Evolutionary conservation across 1,140 invertebrate species (phyloP).

Genomic region (Lordiphosa stackelbergi): DNA sequence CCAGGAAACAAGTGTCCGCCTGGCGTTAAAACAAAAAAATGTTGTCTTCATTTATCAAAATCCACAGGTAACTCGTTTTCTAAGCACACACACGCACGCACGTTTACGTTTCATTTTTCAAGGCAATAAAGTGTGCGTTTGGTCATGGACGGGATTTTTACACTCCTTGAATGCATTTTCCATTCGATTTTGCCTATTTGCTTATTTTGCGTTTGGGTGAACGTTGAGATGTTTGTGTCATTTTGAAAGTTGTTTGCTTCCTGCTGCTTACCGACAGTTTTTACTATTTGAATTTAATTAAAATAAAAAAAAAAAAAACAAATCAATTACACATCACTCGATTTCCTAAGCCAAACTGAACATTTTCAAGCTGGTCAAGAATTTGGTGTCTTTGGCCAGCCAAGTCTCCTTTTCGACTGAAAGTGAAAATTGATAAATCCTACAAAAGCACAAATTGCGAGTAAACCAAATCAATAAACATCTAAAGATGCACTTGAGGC

Average conservation of each 20-base stretch:
- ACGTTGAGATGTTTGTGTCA: constrained; percentile 63
- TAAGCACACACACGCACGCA: constrained; percentile 34
- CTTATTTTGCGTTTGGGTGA: constrained; percentile 39
- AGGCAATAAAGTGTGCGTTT: constrained; percentile 61
- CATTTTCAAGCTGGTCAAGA: constrained; percentile 8
- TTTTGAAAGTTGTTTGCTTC: constrained; percentile 72
- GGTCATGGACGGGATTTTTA: constrained; percentile 22
- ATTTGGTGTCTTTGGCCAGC: not conserved
- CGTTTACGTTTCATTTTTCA: constrained; percentile 36
- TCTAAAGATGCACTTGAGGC: constrained; percentile 17
- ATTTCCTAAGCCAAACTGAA: constrained; percentile 14
- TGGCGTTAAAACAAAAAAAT: not conserved
- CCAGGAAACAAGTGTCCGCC: constrained; percentile 16
- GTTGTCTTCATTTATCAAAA: not conserved
- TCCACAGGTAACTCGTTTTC: constrained; percentile 53
- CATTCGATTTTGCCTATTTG: constrained; percentile 54
- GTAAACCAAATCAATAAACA: constrained; percentile 44
- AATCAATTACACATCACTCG: constrained; percentile 26
- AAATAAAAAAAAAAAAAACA: constrained; percentile 1
- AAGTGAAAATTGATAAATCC: constrained; percentile 2
- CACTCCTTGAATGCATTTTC: not conserved
- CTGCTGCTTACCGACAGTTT: constrained; percentile 41
- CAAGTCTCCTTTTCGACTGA: constrained; percentile 27
- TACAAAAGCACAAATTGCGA: not conserved
- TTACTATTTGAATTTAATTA: constrained; percentile 41